Percentiles rank a stretch among this genome's conserved stretches.
Evolutionary conservation across 2,888 invertebrate genomes (phyloP).

Genomic region (Selenia dentaria): DNA sequence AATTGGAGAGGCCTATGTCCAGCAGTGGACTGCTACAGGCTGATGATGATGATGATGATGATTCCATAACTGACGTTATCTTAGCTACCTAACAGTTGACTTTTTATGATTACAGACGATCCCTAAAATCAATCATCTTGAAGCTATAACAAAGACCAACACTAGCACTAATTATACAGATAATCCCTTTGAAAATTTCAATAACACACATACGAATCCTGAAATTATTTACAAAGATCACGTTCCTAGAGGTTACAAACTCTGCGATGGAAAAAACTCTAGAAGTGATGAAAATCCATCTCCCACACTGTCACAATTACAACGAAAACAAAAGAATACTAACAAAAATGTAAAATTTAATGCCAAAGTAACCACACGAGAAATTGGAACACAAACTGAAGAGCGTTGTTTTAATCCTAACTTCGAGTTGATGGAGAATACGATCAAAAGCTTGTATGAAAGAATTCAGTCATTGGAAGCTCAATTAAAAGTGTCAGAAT

Average conservation of each 20-base stretch:
- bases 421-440: constrained; percentile 44
- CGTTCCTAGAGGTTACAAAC: background rate
- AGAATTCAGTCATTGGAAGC: constrained; percentile 42
- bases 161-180: background rate
- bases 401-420: constrained; percentile 38
- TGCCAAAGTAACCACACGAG: constrained; percentile 28
- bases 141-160: constrained; percentile 4
- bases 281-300: background rate
- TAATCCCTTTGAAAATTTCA: background rate
- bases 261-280: background rate
- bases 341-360: background rate
- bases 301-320: background rate
- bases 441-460: constrained; percentile 41
- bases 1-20: too few relatives aligned
- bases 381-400: constrained; percentile 48
- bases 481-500: constrained; percentile 34
- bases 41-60: too few relatives aligned
- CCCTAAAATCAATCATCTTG: background rate
- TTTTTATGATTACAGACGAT: constrained; percentile 8
- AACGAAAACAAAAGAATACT: background rate
- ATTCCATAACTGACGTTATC: too few relatives aligned
- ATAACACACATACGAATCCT: background rate
- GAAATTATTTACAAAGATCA: background rate
- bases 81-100: too few relatives aligned
- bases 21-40: too few relatives aligned